These are phyloP conservation scores for Agriotes lineatus DNA, from an alignment of 2,888 invertebrate species.

Conservation along the genomic window DNA sequence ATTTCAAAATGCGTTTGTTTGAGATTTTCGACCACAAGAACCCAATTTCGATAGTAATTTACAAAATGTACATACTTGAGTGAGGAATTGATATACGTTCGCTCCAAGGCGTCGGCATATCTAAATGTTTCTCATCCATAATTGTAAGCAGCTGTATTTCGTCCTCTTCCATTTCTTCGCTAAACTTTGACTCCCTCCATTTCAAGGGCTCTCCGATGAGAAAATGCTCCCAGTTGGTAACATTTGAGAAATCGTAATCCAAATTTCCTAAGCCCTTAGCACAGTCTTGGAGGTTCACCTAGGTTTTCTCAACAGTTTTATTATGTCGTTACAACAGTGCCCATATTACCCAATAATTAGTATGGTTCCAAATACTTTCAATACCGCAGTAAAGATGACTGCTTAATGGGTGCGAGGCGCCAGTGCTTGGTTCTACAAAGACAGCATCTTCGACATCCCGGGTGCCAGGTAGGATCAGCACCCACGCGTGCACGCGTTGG, in stretches of 20 bases:
- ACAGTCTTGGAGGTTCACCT: conserved; percentile 75
- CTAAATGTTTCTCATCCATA: conserved; percentile 77
- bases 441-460: conserved; percentile 74
- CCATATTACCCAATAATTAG: conserved; percentile 89
- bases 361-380: conserved; percentile 88
- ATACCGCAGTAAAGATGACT: conserved; percentile 78
- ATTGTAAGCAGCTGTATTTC: conserved; percentile 67
- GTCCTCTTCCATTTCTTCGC: conserved; percentile 66
- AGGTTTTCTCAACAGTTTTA: too few species aligned
- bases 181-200: conserved; percentile 59
- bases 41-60: too few species aligned
- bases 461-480: conserved; percentile 74
- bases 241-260: conserved; percentile 74
- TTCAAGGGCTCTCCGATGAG: conserved; percentile 77
- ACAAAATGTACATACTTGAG: conserved; percentile 68
- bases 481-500: conserved; percentile 87
- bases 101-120: conserved; percentile 83
- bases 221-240: conserved; percentile 79
- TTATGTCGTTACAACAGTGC: too few species aligned
- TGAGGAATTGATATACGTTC: conserved; percentile 74
- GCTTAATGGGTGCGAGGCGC: conserved; percentile 71
- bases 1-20: too few species aligned
- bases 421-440: conserved; percentile 90
- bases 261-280: conserved; percentile 68
- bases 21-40: too few species aligned